A percentile compares a stretch with the other conserved stretches of the same genome.
These are phyloP conservation scores for Encarsia formosa DNA, from an alignment of 2,888 invertebrate genomes.

Conservation along the genomic window DNA sequence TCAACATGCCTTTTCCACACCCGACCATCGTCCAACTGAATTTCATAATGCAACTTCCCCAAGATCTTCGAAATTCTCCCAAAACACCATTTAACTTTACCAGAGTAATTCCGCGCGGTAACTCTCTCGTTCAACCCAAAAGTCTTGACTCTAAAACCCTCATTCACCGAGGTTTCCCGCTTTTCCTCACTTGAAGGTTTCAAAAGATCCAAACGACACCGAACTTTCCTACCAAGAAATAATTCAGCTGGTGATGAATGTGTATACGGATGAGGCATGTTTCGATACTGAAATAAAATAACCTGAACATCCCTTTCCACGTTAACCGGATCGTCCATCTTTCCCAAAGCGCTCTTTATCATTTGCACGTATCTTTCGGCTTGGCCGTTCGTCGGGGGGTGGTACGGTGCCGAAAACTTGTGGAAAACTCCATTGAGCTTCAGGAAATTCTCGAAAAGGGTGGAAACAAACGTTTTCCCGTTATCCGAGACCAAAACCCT, in stretches of 20 bases:
- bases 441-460: conserved; percentile 8
- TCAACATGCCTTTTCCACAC: background rate
- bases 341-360: conserved; percentile 6
- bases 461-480: background rate
- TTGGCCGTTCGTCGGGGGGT: conserved; percentile 20
- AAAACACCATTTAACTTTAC: background rate
- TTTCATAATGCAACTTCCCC: background rate
- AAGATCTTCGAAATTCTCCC: background rate
- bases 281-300: conserved; percentile 13
- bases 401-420: conserved; percentile 17
- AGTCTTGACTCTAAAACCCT: background rate
- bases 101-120: background rate
- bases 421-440: conserved; percentile 3
- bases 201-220: conserved; percentile 14
- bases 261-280: conserved; percentile 4
- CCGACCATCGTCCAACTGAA: background rate
- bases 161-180: background rate
- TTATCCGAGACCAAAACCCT: conserved; percentile 15
- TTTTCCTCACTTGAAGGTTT: background rate
- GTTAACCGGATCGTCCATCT: background rate
- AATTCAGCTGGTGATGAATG: conserved; percentile 12
- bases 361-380: conserved; percentile 18
- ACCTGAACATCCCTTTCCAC: conserved; percentile 4
- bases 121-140: background rate
- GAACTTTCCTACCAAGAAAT: conserved; percentile 15